Evolutionary conservation across 2,797 vertebrate species (phyloP).

Genomic region (Microcaecilia unicolor): DNA sequence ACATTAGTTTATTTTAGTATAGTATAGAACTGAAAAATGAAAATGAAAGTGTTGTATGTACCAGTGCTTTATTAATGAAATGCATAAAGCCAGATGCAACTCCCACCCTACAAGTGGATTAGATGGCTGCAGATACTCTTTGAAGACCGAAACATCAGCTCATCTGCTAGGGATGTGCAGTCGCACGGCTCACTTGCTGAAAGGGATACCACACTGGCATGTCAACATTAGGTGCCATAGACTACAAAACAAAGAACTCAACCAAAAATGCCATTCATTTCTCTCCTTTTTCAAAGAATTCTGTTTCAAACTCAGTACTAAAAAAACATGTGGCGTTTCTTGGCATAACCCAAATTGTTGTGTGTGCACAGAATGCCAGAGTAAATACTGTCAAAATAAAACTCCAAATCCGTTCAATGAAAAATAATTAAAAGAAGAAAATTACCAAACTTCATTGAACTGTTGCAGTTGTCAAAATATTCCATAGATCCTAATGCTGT

Average conservation of each 20-base stretch:
- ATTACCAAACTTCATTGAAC: conserved; percentile 96
- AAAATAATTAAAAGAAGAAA: conserved; percentile 91
- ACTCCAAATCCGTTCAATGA: conserved; percentile 76
- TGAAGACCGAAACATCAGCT: conserved; percentile 38
- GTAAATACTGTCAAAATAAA: conserved; percentile 52
- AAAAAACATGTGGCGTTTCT: conserved; percentile 25
- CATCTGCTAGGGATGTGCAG: conserved; percentile 34
- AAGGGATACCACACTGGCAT: conserved; percentile 33
- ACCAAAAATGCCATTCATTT: conserved; percentile 20
- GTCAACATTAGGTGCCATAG: conserved; percentile 24
- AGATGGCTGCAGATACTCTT: conserved; percentile 33
- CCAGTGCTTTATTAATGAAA: conserved; percentile 30
- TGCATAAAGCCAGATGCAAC: conserved; percentile 43
- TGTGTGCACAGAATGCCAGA: conserved; percentile 46
- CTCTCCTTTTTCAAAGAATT: conserved; percentile 5
- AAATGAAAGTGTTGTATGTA: conserved; percentile 18
- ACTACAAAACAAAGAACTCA: conserved; percentile 11
- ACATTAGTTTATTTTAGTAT: conserved; percentile 5
- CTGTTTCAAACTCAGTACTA: conserved; percentile 9
- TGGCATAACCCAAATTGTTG: conserved; percentile 40
- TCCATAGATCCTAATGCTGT: conserved; percentile 98
- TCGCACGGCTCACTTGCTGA: conserved; percentile 29
- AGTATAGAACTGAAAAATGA: conserved; percentile 1
- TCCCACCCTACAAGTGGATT: conserved; percentile 34
- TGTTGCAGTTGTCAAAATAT: conserved; percentile 94